Evolutionary conservation across 2,797 vertebrate species (phyloP).

Genomic region (Hyperoplus lanceolatus): DNA sequence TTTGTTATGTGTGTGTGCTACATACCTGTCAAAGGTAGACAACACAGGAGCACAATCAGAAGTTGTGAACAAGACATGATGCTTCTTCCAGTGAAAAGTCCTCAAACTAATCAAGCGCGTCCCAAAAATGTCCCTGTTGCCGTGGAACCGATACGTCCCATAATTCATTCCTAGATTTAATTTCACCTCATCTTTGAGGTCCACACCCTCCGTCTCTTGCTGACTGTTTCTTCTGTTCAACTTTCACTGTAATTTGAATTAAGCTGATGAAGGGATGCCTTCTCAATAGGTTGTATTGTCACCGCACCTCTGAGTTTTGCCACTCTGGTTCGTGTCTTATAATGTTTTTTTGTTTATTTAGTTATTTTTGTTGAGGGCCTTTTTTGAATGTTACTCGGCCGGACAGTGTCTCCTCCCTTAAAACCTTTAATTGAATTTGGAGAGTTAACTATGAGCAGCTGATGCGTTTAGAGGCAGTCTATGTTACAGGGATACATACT

Average conservation of each 20-base stretch:
- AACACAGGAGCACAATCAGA: conserved; percentile 62
- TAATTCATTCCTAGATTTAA: conserved; percentile 36
- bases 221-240: neutral
- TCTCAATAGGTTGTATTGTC: conserved; percentile 6
- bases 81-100: conserved; percentile 30
- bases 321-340: neutral
- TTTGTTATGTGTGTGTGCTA: neutral
- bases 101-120: conserved; percentile 4
- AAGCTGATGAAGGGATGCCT: conserved; percentile 2
- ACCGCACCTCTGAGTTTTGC: neutral
- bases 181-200: conserved; percentile 16
- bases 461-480: conserved; percentile 14
- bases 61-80: conserved; percentile 68
- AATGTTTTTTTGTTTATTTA: neutral
- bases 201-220: neutral
- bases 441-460: conserved; percentile 56
- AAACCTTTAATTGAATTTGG: conserved; percentile 56
- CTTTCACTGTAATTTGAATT: neutral
- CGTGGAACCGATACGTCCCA: conserved; percentile 9
- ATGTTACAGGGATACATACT: neutral
- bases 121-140: conserved; percentile 19
- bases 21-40: conserved; percentile 79
- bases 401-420: conserved; percentile 44
- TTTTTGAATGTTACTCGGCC: neutral
- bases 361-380: neutral